phyloP scores from a whole-genome alignment of 1,140 invertebrate species.

The Ceratitis capitata region DNA sequence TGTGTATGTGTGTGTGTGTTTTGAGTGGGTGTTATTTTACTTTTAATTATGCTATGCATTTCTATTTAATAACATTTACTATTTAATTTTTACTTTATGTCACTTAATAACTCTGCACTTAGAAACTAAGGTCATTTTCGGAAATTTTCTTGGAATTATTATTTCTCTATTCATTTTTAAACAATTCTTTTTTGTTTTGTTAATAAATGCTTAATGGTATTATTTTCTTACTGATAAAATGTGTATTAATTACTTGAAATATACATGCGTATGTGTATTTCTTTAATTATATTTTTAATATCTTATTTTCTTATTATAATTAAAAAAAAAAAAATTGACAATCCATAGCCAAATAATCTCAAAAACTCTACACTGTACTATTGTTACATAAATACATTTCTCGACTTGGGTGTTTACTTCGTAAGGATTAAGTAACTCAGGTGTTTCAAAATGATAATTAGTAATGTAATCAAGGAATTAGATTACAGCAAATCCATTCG shows the following conservation, averaged over 20 bases:
- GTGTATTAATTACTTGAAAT: not conserved
- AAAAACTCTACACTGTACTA: not conserved
- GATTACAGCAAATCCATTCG: no score
- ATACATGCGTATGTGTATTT: no score
- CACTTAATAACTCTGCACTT: not conserved
- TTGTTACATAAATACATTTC: no score
- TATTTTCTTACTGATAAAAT: not conserved
- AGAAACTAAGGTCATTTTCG: not conserved
- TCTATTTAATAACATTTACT: slow-evolving; percentile 30
- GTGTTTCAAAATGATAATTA: no score
- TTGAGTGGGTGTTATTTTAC: not conserved
- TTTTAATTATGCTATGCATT: slow-evolving; percentile 30
- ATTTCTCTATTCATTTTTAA: slow-evolving; percentile 8
- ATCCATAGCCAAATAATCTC: not conserved
- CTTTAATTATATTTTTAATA: not conserved
- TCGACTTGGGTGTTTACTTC: no score
- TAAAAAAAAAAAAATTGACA: not conserved
- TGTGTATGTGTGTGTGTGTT: not conserved
- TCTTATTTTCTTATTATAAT: not conserved
- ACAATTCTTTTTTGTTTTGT: not conserved
- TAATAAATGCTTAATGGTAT: slow-evolving; percentile 30
- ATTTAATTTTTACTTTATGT: not conserved
- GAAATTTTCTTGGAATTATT: not conserved
- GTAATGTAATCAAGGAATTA: no score
- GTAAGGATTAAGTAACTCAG: no score